Percentiles rank a stretch among this genome's conserved stretches.
These are phyloP conservation scores for Listronotus bonariensis DNA, from an alignment of 1,140 invertebrate species.

Conservation along the genomic window DNA sequence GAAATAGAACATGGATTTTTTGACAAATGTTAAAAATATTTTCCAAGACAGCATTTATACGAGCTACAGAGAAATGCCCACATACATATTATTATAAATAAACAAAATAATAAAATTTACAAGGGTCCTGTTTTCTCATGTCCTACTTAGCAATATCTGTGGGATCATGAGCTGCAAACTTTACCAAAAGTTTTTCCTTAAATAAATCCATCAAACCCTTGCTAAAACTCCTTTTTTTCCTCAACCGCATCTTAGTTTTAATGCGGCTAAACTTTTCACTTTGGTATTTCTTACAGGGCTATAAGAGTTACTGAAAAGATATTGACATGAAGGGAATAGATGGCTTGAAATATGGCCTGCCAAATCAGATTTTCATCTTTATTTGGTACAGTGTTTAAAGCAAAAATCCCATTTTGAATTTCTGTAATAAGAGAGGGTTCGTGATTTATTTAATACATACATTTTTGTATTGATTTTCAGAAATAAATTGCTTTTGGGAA, in stretches of 20 bases:
- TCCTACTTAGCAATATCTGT: no score
- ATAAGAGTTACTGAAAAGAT: constrained; percentile 8
- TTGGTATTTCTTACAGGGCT: background rate
- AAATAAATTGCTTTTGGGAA: no score
- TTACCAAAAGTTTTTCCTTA: background rate
- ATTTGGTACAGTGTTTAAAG: background rate
- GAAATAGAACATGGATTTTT: no score
- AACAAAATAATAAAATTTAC: no score
- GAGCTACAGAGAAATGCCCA: no score
- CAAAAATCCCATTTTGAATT: background rate
- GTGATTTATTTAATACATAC: no score
- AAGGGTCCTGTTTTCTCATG: no score
- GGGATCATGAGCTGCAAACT: background rate
- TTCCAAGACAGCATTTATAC: no score
- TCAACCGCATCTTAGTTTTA: background rate
- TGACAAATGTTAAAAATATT: no score
- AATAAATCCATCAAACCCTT: background rate
- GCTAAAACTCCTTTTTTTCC: background rate
- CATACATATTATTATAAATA: no score
- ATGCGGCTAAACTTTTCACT: background rate
- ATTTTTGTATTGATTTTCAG: no score
- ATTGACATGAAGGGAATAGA: background rate
- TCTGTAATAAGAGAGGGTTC: no score
- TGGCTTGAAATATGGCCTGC: constrained; percentile 3
- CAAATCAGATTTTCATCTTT: constrained; percentile 9